Evolutionary conservation across 2,113 vertebrate species (phyloP), one percentile per base, ranked within the genome.

Genomic region (Dendropsophus ebraccatus): DNA sequence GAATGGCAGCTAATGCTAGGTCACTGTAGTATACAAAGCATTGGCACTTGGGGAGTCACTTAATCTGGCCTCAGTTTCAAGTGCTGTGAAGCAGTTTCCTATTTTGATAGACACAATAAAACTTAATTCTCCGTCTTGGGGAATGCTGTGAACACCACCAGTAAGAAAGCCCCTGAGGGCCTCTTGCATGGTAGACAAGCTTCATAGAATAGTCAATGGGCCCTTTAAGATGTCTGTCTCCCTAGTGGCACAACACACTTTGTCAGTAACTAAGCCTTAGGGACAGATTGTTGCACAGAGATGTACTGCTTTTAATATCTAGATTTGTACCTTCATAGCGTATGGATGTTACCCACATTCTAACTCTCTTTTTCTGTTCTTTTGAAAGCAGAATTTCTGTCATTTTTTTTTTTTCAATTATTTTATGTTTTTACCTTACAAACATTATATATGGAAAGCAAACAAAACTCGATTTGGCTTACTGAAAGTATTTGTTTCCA

Each of bases 111-210:
- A 80, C 5, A 25, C 54, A 35, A 52, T 80, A 62, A 80, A 80
- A 80, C 32, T 37, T 60, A 60, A 80, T 80, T 80, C 56, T 56
- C 19, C 37, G 0, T 80, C 56, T 41, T 80, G 77, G 35, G 77
- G 30, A 80, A 80, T 62, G 56, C 77, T 80, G 77, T 80, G 77
- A 80, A 58, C 54, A 25, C 54, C 77, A 79, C 77, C n/a, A 79
- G 77, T 25, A 41, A 80, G 54, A 80, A 60, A 16, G 3, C 23
- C 54, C 56, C 35, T n/a, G n/a, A 19, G 54, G 54, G 12, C 13
- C 35, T 41, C 54, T 25, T 62, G 54, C 32, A n/a, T 30, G 14
- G 32, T 37, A 62, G 77, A 60, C 77, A 80, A 80, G 77, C 77
- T 80, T 60, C 77, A 80, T 80, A 41, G 56, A 58, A 60, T 58